phyloP scores from a whole-genome alignment of 2,888 invertebrate genomes.

The Clepsis dumicolana region DNA sequence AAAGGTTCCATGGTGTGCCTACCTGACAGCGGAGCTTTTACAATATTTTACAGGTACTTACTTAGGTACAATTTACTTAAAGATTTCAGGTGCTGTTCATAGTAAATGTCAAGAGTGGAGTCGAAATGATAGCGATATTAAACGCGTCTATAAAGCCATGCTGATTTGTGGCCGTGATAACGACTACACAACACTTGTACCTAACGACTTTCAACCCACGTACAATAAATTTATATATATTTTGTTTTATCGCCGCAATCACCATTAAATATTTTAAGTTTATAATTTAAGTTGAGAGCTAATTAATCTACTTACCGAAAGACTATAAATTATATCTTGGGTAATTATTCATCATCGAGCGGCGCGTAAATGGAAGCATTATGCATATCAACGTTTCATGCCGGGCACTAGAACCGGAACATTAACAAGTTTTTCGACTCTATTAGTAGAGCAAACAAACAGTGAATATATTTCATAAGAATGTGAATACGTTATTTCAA shows the following conservation, averaged over 20 bases:
- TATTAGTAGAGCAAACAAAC: slow-evolving; percentile 70
- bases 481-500: slow-evolving; percentile 77
- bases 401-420: slow-evolving; percentile 73
- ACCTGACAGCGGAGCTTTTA: neutral
- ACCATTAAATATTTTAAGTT: slow-evolving; percentile 64
- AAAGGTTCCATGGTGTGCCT: neutral
- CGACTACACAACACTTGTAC: slow-evolving; percentile 37
- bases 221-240: slow-evolving; percentile 39
- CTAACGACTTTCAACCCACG: slow-evolving; percentile 42
- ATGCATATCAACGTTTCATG: slow-evolving; percentile 77
- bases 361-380: slow-evolving; percentile 76
- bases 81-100: neutral
- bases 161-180: slow-evolving; percentile 38
- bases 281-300: slow-evolving; percentile 63
- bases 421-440: slow-evolving; percentile 71
- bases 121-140: slow-evolving; percentile 33
- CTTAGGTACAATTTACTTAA: neutral
- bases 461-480: slow-evolving; percentile 74
- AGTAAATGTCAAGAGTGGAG: slow-evolving; percentile 12
- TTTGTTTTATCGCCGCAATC: slow-evolving; percentile 51
- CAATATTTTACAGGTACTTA: slow-evolving; percentile 9
- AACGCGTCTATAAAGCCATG: slow-evolving; percentile 32
- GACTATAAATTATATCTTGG: slow-evolving; percentile 69
- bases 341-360: slow-evolving; percentile 75
- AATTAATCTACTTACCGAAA: slow-evolving; percentile 78